Conservation (phyloP, 2,888 invertebrate species). For the Polyploca ridens region DNA sequence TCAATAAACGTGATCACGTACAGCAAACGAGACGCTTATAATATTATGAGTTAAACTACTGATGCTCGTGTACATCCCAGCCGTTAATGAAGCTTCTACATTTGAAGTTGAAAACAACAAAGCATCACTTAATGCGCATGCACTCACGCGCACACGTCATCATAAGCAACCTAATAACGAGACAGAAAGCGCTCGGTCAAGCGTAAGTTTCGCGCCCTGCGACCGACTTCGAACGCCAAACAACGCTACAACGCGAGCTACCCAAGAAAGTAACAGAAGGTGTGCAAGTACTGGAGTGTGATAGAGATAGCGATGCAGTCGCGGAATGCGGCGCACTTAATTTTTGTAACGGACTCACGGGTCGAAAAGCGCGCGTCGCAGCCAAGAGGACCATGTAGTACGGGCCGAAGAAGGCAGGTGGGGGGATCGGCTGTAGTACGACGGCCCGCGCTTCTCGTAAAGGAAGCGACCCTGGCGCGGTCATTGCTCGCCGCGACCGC, state of each 20-base stretch:
- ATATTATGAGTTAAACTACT: not conserved
- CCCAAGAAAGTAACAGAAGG: slow-evolving; percentile 25
- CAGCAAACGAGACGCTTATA: not conserved
- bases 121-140: not conserved
- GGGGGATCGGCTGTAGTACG: slow-evolving; percentile 76
- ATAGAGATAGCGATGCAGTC: slow-evolving; percentile 63
- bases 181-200: slow-evolving; percentile 36
- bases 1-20: not conserved
- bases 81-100: not conserved
- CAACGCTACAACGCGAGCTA: slow-evolving; percentile 21
- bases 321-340: slow-evolving; percentile 82
- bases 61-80: not conserved
- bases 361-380: slow-evolving; percentile 79
- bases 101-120: not conserved
- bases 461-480: slow-evolving; percentile 84
- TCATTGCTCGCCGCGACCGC: slow-evolving; percentile 84
- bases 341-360: slow-evolving; percentile 82
- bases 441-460: slow-evolving; percentile 82
- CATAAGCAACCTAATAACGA: slow-evolving; percentile 30
- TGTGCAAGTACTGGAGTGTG: slow-evolving; percentile 44
- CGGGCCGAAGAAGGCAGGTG: slow-evolving; percentile 54
- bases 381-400: slow-evolving; percentile 74
- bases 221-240: slow-evolving; percentile 39
- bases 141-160: slow-evolving; percentile 8
- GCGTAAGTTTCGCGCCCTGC: slow-evolving; percentile 52